phyloP scores from a whole-genome alignment of 2,797 vertebrate genomes.

The Rhabdophis nuchalis region DNA sequence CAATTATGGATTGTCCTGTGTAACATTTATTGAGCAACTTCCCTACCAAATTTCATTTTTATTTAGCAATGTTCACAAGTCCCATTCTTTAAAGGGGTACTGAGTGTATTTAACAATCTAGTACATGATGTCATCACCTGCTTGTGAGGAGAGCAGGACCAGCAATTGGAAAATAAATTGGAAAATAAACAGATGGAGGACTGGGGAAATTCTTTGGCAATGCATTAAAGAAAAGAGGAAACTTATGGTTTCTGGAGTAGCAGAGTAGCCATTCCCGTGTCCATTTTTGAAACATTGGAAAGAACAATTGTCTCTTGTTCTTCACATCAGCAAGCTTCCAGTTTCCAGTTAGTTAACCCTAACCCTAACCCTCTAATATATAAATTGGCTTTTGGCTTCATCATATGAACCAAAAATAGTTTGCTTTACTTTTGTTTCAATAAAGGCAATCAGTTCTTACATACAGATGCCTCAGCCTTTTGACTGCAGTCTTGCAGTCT shows the following conservation, averaged over 20 bases:
- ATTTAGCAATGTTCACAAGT: neutral
- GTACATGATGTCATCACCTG: neutral
- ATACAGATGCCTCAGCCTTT: neutral
- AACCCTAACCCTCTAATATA: neutral
- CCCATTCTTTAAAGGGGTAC: too few relatives aligned
- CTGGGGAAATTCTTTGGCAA: too few relatives aligned
- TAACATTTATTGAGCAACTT: neutral
- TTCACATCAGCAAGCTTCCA: neutral
- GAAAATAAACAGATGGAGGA: neutral
- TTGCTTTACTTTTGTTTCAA: neutral
- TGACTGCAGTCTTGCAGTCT: neutral
- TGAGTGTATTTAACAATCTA: neutral
- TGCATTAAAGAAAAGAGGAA: neutral
- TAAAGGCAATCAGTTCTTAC: slow-evolving; percentile 14
- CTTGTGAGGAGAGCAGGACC: neutral
- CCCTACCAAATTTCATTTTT: neutral
- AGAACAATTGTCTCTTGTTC: neutral
- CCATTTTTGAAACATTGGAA: neutral
- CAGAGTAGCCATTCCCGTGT: neutral
- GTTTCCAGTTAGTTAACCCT: too few relatives aligned
- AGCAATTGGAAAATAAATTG: neutral
- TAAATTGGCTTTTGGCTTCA: neutral
- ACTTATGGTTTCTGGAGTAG: neutral
- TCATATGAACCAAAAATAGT: fast-evolving
- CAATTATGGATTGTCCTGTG: neutral